A percentile compares a stretch with the other conserved stretches of the same genome.
These are phyloP conservation scores for Macrotrachela quadricornifera DNA, from an alignment of 1,140 invertebrate genomes.

Conservation along the genomic window DNA sequence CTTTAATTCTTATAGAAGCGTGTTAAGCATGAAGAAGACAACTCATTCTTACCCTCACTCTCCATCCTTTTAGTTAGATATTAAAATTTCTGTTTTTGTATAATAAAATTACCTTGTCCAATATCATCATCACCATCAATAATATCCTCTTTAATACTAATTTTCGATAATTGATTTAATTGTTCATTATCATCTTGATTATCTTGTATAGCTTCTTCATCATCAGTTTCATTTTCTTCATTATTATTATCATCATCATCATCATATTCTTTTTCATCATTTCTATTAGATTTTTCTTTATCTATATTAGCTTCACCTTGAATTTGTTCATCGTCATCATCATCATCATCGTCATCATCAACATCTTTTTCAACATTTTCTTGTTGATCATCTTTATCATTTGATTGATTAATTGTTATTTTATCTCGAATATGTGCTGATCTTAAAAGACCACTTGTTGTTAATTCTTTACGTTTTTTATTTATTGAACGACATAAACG, in stretches of 20 bases:
- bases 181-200: constrained; percentile 13
- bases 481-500: constrained; percentile 5
- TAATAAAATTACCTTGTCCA: constrained; percentile 40
- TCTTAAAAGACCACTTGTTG: not conserved
- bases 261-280: constrained; percentile 9
- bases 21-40: too few relatives aligned
- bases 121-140: constrained; percentile 31
- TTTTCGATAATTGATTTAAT: constrained; percentile 20
- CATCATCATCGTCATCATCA: constrained; percentile 2
- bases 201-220: constrained; percentile 9
- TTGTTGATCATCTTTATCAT: not conserved
- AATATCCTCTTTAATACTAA: constrained; percentile 21
- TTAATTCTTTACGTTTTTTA: constrained; percentile 6
- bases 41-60: constrained; percentile 18
- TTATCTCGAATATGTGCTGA: not conserved
- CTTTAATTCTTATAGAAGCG: too few relatives aligned
- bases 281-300: not conserved
- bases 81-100: constrained; percentile 53
- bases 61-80: constrained; percentile 55
- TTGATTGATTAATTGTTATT: not conserved
- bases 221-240: constrained; percentile 11
- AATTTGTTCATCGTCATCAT: not conserved
- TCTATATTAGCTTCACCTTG: not conserved
- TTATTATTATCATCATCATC: constrained; percentile 9
- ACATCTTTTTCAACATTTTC: not conserved